These are phyloP conservation scores for Protaetia brevitarsis DNA, from an alignment of 1,140 invertebrate species.

Conservation along the genomic window DNA sequence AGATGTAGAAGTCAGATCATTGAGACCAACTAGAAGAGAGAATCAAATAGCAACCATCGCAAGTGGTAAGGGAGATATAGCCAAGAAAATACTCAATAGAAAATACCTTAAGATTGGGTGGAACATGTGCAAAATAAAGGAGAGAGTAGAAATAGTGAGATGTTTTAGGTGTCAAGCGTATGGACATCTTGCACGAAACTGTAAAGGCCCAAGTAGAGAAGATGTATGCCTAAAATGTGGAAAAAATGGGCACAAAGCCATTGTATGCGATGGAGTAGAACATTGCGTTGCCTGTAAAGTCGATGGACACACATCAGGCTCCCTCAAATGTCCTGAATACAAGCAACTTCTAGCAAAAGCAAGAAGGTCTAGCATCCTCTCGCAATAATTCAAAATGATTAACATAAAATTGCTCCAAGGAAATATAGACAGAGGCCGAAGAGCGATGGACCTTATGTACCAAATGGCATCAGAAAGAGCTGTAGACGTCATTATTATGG, in stretches of 20 bases:
- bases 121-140: not conserved
- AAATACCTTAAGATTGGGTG: not conserved
- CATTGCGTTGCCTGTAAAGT: not conserved
- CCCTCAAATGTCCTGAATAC: not conserved
- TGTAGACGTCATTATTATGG: not conserved
- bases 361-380: not conserved
- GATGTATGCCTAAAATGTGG: not conserved
- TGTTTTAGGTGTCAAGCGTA: not conserved
- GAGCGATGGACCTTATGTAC: not conserved
- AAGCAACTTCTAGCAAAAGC: not conserved
- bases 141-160: not conserved
- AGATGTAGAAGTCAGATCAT: not conserved
- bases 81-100: not conserved
- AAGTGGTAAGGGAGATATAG: not conserved
- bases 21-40: not conserved
- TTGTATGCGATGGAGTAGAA: not conserved
- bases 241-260: not conserved
- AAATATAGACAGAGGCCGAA: not conserved
- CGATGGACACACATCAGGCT: not conserved
- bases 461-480: not conserved
- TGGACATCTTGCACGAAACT: not conserved
- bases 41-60: not conserved
- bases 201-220: not conserved
- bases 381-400: not conserved
- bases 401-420: not conserved